These are phyloP conservation scores for Augochlora pura DNA, from an alignment of 1,140 invertebrate genomes.

Conservation along the genomic window DNA sequence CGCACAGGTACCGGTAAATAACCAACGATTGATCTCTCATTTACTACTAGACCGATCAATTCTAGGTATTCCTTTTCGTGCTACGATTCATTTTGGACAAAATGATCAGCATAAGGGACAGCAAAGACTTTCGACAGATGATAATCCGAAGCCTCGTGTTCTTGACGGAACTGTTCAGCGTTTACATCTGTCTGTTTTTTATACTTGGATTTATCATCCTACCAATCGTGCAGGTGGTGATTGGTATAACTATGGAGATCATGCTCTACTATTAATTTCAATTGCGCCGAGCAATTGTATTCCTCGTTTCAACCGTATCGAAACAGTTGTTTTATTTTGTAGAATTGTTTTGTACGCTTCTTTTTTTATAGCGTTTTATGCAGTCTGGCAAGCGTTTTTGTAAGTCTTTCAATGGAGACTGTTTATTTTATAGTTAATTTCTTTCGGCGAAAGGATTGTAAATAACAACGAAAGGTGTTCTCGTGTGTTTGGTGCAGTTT, in stretches of 20 bases:
- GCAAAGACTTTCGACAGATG: constrained; percentile 64
- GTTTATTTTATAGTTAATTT: not conserved
- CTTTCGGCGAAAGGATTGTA: not conserved
- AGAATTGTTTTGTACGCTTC: not conserved
- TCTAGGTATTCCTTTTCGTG: constrained; percentile 74
- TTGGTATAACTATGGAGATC: constrained; percentile 69
- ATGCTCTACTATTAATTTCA: constrained; percentile 61
- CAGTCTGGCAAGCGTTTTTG: too few relatives aligned
- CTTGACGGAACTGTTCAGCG: constrained; percentile 65
- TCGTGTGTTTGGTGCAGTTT: constrained; percentile 24
- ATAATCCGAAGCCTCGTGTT: constrained; percentile 68
- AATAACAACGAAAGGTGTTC: constrained; percentile 8
- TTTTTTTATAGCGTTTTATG: not conserved
- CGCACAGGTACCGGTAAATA: constrained; percentile 61
- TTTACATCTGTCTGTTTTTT: constrained; percentile 71
- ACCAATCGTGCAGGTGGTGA: constrained; percentile 69
- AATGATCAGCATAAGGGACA: constrained; percentile 66
- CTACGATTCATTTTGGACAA: constrained; percentile 73
- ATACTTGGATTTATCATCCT: constrained; percentile 71
- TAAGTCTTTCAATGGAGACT: too few relatives aligned
- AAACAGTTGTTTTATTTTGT: not conserved
- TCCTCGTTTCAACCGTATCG: not conserved
- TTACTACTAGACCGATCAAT: not conserved
- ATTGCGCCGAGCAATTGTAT: not conserved
- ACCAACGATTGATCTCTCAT: not conserved